phyloP scores from a whole-genome alignment of 2,888 invertebrate species.

The Frankliniella fusca region DNA sequence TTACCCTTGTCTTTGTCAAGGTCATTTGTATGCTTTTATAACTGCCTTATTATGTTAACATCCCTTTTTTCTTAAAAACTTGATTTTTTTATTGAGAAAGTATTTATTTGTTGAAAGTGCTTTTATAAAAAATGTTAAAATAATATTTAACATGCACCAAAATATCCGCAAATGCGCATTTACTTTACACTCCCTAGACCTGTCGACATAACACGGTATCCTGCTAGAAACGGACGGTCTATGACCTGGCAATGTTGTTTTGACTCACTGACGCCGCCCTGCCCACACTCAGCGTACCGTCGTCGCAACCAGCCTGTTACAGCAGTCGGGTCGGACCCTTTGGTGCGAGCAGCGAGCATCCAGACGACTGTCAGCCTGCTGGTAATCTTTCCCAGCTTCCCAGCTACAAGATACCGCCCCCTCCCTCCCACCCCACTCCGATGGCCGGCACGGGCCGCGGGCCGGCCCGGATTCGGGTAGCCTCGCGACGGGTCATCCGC shows the following conservation, averaged over 20 bases:
- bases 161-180: background rate
- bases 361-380: no score
- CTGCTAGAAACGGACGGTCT: background rate
- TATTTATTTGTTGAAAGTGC: background rate
- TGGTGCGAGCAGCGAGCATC: no score
- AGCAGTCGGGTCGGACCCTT: no score
- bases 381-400: no score
- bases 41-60: no score
- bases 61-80: background rate
- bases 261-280: background rate
- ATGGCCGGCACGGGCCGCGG: background rate
- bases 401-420: no score
- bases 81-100: background rate
- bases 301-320: no score
- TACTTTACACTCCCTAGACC: no score
- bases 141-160: background rate
- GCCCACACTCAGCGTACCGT: background rate
- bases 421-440: no score
- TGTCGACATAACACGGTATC: background rate
- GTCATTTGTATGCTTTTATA: background rate
- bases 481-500: background rate
- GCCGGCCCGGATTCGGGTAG: background rate
- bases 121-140: background rate
- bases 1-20: background rate
- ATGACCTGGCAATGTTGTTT: background rate